Evolutionary conservation across 2,113 vertebrate genomes (phyloP), one percentile per base, ranked within the genome.

Genomic region (Heteronetta atricapilla): DNA sequence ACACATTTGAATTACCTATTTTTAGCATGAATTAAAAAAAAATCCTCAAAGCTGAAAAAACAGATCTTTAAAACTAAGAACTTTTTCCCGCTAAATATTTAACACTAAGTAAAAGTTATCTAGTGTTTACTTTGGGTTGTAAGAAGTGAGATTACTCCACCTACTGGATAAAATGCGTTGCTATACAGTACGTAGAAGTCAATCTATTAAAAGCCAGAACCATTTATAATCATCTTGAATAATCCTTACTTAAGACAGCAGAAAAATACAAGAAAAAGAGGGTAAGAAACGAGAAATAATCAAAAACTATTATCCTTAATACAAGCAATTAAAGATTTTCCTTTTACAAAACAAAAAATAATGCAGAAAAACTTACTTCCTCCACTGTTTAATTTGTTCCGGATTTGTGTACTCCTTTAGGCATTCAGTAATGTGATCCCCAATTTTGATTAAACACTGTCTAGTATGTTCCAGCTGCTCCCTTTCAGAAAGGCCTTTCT

Each of bases 371-470:
- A 97, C 98, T 98, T 94, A 99, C 99, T 99, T 99, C 95, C 99
- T 98, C 99, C 99, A 99, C 73, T 99, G 99, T 77, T 99, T 99
- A 90, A 99, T 99, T 91, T 97, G 99, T 70, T 99, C 99, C 17
- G 99, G 99, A 95, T 99, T 99, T 83, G 99, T 98, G 79, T 99
- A 99, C 78, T 99, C 99, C 97, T 99, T 99, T 83, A 99, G 97
- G 98, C 99, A 99, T 95, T 99, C 99, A 0, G 99, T 99, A 96
- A 99, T 99, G 95, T 99, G 99, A 96, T 99, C 99, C 91, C 99
- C 99, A 55, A 99, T 99, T 98, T 99, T 99, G 82, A 99, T 99
- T 78, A 99, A 98, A 87, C 99, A 99, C 75, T 99, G 99, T 20
- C 99, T 98, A 4, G 99, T 99, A 83, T 99, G 99, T 36, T 99